Conservation (phyloP, 30 jellyfish, hydroid and myxozoan species). For the Pseudorhiza aurosa region DNA sequence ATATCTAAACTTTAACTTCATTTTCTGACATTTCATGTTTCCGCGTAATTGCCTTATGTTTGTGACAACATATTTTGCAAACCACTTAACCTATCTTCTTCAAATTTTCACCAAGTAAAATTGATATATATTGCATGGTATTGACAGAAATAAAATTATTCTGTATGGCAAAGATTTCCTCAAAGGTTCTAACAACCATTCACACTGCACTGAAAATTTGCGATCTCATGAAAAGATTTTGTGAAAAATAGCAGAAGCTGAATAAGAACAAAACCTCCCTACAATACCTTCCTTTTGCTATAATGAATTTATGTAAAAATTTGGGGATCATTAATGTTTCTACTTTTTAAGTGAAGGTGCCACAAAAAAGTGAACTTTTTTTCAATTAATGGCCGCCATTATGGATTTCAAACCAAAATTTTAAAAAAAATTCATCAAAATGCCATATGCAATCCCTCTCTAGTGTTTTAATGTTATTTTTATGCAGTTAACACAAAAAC, state of each 20-base stretch:
- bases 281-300: not conserved
- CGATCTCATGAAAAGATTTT: not conserved
- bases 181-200: not conserved
- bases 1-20: not conserved
- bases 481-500: not conserved
- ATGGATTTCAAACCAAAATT: not conserved
- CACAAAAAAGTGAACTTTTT: not conserved
- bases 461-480: too few species aligned
- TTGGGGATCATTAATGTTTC: not conserved
- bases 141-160: not conserved
- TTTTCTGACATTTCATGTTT: not conserved
- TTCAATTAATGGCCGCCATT: constrained; percentile 3
- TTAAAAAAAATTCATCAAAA: not conserved
- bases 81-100: not conserved
- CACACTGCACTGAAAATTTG: not conserved
- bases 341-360: not conserved
- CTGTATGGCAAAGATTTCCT: not conserved
- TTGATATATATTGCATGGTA: not conserved
- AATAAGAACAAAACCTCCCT: not conserved
- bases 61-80: not conserved
- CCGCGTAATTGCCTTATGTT: not conserved
- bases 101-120: not conserved
- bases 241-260: not conserved
- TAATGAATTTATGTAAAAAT: not conserved
- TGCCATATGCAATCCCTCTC: not conserved